Evolutionary conservation across 1,140 invertebrate genomes (phyloP), one percentile per base, ranked within the genome.

Genomic region (Helicorthomorpha holstii): DNA sequence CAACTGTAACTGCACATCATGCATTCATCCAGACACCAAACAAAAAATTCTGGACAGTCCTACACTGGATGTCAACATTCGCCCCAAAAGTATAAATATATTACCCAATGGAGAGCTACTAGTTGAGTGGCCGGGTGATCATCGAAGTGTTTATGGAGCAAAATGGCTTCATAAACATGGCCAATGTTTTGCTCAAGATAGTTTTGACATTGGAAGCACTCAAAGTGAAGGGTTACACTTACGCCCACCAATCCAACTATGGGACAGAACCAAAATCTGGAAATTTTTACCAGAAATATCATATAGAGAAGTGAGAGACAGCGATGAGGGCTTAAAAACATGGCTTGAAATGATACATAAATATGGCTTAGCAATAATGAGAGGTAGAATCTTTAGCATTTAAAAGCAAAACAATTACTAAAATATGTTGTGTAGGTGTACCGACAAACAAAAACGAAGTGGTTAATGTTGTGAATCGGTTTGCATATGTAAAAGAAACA

Each of bases 401-500:
- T 48, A n/a, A 4, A 16, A 2, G 3, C 16, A 50, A 3, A 24
- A 7, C 29, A 16, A 34, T 16, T 7, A 34, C 16, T 46, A 27
- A 3, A 3, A 12, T 54, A 41, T 19, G 46, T 52, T 42, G 22
- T 34, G 16, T 44, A 63, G 58, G 54, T 52, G 54, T 56, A 19
- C 58, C 58, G 3, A 34, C 42, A 14, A 22, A 56, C 1, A 53
- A 52, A 48, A 49, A 60, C 26, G 55, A 66, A 54, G 58, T 67
- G 16, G 49, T 63, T 10, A 63, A 65, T 38, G 60, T 67, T 1
- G 64, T 66, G 27, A 61, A 65, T 25, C 54, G 64, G 16, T 63
- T 66, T 52, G 62, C 64, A 3, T 67, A 66, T 51, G 61, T 67
- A 2, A 66, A 66, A 48, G 63, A 65, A 57, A 67, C 65, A 1